Base-by-base conservation (phyloP, 2,797 vertebrate species). In the Anabacerthia variegaticeps region DNA sequence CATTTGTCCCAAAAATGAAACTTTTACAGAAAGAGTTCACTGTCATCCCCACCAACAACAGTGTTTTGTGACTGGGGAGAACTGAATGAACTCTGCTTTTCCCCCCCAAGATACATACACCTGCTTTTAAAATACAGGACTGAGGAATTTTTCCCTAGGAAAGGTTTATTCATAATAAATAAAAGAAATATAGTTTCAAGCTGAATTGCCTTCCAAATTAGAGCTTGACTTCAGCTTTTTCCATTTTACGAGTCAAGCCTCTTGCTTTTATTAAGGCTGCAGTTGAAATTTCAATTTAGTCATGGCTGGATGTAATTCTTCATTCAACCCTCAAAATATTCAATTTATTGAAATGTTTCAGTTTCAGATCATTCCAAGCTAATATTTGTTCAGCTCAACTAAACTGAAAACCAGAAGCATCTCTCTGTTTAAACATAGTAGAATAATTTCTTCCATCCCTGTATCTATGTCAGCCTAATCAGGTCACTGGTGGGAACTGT, bases 401-500 rank as follows among this genome's bases (percentile, higher is more conserved):
- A 78, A 96, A 81, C n/a, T 75, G 46, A 72, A 90, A 94, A 81
- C 55, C 76, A 93, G 74, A 72, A 69, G 58, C 9, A 22, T 75
- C 62, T 59, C 73, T 73, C 51, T 76, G 75, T 88, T 94, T 90
- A 84, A 93, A 88, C 63, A 51, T 2, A 81, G 85, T 14, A 46
- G 34, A 88, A 86, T 94, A 66, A 93, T 92, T 90, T 75, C 85
- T 88, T 90, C 73, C 54, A 90, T 59, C 43, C 55, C 55, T 59
- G 58, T 88, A 94, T 93, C 90, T 94, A 44, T 95, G 94, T 95
- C 94, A 95, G 90, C 54, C 92, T 86, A 94, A 95, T 95, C 94
- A 95, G 85, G 94, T 94, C 95, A 92, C 88, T 9, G 3, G 54
- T 86, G 83, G 80, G 83, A 95, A 67, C 73, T 88, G 90, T 86